Conservation (phyloP, 1,140 invertebrate genomes). For the Sipha flava region DNA sequence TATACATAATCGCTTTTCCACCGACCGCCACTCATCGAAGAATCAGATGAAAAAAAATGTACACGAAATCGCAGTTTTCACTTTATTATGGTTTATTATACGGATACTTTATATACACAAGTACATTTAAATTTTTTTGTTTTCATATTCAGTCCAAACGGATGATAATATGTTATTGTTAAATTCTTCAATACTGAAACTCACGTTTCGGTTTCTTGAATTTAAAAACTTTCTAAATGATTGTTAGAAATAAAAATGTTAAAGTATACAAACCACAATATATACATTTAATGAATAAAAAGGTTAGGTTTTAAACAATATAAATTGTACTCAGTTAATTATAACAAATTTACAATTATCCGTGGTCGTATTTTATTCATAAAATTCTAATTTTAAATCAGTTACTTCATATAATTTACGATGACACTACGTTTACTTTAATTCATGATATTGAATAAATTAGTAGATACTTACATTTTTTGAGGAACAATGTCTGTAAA, state of each 20-base stretch:
- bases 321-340: too few species aligned
- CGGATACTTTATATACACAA: neutral
- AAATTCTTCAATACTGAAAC: neutral
- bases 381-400: too few species aligned
- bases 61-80: neutral
- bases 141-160: neutral
- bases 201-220: neutral
- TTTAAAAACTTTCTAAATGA: neutral
- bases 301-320: too few species aligned
- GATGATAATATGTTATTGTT: neutral
- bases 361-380: too few species aligned
- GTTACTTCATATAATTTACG: too few species aligned
- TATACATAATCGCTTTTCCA: neutral
- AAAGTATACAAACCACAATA: neutral
- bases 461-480: constrained; percentile 5
- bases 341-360: too few species aligned
- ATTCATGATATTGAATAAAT: neutral
- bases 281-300: too few species aligned
- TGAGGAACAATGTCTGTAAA: neutral
- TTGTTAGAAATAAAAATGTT: neutral
- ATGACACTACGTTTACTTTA: too few species aligned
- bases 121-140: neutral
- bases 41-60: neutral
- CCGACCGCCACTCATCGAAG: neutral
- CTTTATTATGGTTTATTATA: neutral